These are phyloP conservation scores for Abrostola tripartita DNA, from an alignment of 2,888 invertebrate genomes.

Conservation along the genomic window DNA sequence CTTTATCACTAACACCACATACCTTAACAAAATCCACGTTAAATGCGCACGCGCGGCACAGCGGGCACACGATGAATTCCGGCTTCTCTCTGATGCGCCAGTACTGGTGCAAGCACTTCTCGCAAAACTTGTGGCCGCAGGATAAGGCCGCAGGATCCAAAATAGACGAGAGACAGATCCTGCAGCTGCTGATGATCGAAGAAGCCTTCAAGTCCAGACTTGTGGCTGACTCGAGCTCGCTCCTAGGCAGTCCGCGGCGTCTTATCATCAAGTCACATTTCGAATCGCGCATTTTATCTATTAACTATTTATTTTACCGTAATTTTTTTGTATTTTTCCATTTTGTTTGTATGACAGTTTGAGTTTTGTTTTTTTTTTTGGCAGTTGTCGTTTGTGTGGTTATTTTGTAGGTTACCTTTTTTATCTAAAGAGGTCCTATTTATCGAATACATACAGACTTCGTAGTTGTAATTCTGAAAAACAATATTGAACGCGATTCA, in stretches of 20 bases:
- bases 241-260: constrained; percentile 3
- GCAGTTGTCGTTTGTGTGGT: background rate
- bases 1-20: background rate
- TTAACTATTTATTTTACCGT: constrained; percentile 10
- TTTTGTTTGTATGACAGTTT: constrained; percentile 20
- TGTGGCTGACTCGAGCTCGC: constrained; percentile 42
- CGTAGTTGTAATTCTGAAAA: background rate
- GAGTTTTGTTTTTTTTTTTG: constrained; percentile 12
- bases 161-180: constrained; percentile 74
- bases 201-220: constrained; percentile 55
- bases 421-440: no score
- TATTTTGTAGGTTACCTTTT: background rate
- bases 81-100: constrained; percentile 68
- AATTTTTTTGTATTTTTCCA: constrained; percentile 24
- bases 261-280: constrained; percentile 22
- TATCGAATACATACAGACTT: background rate
- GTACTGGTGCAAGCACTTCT: constrained; percentile 68
- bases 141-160: constrained; percentile 66
- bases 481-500: no score
- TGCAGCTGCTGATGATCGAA: constrained; percentile 64
- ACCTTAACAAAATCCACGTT: constrained; percentile 73
- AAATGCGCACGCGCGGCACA: constrained; percentile 69
- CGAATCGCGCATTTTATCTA: constrained; percentile 34
- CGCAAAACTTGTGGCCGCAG: constrained; percentile 78
- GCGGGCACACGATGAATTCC: constrained; percentile 71